Base-by-base conservation (phyloP, 2,113 vertebrate genomes). In the Beaufortia kweichowensis region DNA sequence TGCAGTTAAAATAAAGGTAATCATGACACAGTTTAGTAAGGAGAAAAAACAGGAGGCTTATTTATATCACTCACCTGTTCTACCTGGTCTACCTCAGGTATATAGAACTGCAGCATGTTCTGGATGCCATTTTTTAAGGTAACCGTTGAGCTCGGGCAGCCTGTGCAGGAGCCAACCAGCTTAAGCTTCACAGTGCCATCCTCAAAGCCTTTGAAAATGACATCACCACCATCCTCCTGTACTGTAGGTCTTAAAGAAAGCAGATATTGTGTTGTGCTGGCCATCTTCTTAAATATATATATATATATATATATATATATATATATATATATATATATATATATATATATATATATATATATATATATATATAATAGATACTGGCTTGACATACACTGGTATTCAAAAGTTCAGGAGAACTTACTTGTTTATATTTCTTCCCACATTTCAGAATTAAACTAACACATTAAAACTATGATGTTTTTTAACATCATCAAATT, bases 71-170 rank as follows among this genome's bases (percentile, higher is more conserved):
- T 85, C 64, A 93, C 92, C 91, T 94, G 91, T 75, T 90, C 90
- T 68, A 94, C 92, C 0, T 79, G 81, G 19, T 89, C 85, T 7
- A 94, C 92, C 81, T 94, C 92, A 14, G 92, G 92, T 69, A 94
- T 88, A 72, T 94, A 94, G 80, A 94, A 94, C 83, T 93, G 91
- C 79, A 94, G 70, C 92, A 94, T 94, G 85, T 94, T 94, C 85
- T 93, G 90, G 77, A 94, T 93, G 39, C 92, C 92, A 10, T 88
- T 92, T 77, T 79, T 91, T 64, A 94, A 81, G 1, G 92, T 94
- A 29, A 92, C 88, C 0, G 90, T 85, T 10, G 92, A 94, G 77
- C 92, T 94, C 17, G 92, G 92, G 70, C 92, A 94, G 1, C 92
- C 92, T 21, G 92, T 94, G 83, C 92, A 94, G 68, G 92, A 92